phyloP scores from a whole-genome alignment of 2,888 invertebrate species.

The Plagiodera versicolora region DNA sequence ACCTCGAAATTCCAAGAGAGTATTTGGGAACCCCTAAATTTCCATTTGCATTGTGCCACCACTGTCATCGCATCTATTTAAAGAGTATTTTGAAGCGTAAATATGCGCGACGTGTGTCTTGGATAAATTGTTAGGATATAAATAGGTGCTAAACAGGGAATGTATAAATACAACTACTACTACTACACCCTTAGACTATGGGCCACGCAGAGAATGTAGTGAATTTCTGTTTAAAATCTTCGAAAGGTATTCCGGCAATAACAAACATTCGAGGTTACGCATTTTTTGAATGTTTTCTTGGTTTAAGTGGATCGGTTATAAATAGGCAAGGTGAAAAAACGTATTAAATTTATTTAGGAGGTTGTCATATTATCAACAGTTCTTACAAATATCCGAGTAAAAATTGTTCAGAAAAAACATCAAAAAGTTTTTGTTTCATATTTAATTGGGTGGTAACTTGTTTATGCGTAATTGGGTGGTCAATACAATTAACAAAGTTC shows the following conservation, averaged over 20 bases:
- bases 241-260: conserved; percentile 6
- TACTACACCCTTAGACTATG: conserved; percentile 32
- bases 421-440: no score
- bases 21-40: no score
- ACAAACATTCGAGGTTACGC: conserved; percentile 5
- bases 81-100: conserved; percentile 44
- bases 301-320: conserved; percentile 4
- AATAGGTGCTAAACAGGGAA: conserved; percentile 42
- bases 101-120: conserved; percentile 47
- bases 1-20: no score
- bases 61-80: conserved; percentile 43
- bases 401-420: no score
- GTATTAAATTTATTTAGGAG: neutral
- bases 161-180: conserved; percentile 31
- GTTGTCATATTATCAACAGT: no score
- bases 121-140: conserved; percentile 40
- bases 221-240: conserved; percentile 15
- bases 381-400: no score
- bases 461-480: no score
- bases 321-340: conserved; percentile 8
- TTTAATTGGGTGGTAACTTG: no score
- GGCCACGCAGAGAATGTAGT: conserved; percentile 28
- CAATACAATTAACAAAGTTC: no score
- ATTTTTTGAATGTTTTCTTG: conserved; percentile 9
- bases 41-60: conserved; percentile 22